Conservation (phyloP, 1,140 invertebrate species). For the Brachionus rotundiformis region DNA sequence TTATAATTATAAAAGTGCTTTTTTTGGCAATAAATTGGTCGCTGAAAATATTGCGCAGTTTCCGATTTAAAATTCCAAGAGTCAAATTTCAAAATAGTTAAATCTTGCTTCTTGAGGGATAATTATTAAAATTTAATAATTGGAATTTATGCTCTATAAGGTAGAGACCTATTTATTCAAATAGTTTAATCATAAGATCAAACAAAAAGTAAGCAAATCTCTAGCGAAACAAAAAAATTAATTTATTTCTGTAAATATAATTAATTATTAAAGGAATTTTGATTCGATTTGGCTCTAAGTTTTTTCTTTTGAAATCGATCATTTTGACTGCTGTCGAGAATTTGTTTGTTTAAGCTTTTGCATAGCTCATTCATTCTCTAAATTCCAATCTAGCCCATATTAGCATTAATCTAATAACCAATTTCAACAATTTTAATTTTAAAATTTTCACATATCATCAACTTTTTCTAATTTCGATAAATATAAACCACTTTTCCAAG, state of each 20-base stretch:
- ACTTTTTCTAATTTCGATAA: neutral
- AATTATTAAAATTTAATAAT: constrained; percentile 14
- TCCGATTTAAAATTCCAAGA: neutral
- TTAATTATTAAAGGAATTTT: constrained; percentile 35
- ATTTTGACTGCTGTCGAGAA: constrained; percentile 20
- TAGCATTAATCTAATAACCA: neutral
- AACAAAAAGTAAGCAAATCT: neutral
- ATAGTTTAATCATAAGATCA: constrained; percentile 18
- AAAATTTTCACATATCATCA: neutral
- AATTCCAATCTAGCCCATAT: neutral
- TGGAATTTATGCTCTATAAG: constrained; percentile 11
- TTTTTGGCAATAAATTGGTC: too few species aligned
- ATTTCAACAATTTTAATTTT: neutral
- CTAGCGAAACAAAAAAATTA: constrained; percentile 24
- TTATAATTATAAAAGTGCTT: too few species aligned
- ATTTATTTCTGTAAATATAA: constrained; percentile 31
- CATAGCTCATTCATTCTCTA: neutral
- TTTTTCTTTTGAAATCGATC: constrained; percentile 29
- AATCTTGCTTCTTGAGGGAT: neutral
- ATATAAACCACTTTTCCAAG: neutral
- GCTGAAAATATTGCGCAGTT: neutral
- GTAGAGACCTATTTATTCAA: constrained; percentile 4
- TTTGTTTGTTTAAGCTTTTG: constrained; percentile 5
- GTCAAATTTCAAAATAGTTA: neutral
- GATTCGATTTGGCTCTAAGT: constrained; percentile 12